Conservation (phyloP, 2,113 vertebrate genomes). For the Nycticebus coucang region DNA sequence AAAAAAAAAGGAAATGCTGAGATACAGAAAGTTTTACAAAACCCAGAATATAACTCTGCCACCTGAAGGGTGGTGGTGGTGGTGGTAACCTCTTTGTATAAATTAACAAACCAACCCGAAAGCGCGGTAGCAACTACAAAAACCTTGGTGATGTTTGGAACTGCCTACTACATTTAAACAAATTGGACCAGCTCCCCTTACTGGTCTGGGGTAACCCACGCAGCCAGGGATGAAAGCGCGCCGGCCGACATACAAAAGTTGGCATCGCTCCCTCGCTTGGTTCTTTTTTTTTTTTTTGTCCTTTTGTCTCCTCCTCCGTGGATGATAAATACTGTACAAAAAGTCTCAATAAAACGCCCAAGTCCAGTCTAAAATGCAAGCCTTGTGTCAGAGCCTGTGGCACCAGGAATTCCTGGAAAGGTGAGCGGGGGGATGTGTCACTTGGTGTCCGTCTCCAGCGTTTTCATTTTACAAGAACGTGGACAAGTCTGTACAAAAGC, state of each 20-base stretch:
- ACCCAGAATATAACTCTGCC: slow-evolving; percentile 84
- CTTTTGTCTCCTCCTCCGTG: slow-evolving; percentile 68
- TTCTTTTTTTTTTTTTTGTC: slow-evolving; percentile 20
- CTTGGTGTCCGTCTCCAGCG: slow-evolving; percentile 83
- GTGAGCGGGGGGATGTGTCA: slow-evolving; percentile 83
- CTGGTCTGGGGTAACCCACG: slow-evolving; percentile 70
- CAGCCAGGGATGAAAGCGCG: slow-evolving; percentile 58
- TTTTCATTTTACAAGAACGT: slow-evolving; percentile 87
- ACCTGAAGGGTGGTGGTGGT: slow-evolving; percentile 56
- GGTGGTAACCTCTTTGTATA: slow-evolving; percentile 79
- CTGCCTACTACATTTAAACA: slow-evolving; percentile 76
- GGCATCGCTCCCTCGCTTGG: slow-evolving; percentile 81
- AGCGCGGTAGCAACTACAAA: slow-evolving; percentile 18
- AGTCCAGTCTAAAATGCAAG: slow-evolving; percentile 79
- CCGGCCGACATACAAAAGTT: slow-evolving; percentile 83
- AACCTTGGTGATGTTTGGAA: slow-evolving; percentile 73
- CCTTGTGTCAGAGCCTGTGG: slow-evolving; percentile 80
- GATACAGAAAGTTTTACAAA: slow-evolving; percentile 92
- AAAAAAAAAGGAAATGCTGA: slow-evolving; percentile 75
- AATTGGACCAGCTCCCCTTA: slow-evolving; percentile 71
- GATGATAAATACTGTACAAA: slow-evolving; percentile 92
- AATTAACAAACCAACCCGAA: slow-evolving; percentile 83
- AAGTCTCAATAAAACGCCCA: slow-evolving; percentile 88
- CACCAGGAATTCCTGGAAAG: slow-evolving; percentile 76
- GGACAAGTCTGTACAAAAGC: slow-evolving; percentile 92